Evolutionary conservation across 1,140 invertebrate species (phyloP).

Genomic region (Drosophila novamexicana): DNA sequence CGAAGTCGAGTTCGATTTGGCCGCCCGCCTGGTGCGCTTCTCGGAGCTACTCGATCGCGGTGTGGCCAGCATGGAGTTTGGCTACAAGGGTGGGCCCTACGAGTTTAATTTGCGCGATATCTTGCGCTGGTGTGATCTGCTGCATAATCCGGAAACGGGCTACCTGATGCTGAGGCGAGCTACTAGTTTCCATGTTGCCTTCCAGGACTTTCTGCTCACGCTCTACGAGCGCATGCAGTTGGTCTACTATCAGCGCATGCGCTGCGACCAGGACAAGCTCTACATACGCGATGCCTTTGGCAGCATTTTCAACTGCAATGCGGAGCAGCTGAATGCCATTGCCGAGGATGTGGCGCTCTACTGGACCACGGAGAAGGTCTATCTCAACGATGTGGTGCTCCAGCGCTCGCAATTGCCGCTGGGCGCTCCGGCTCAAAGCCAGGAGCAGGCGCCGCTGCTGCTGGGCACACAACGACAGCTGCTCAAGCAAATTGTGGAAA

Average conservation of each 20-base stretch:
- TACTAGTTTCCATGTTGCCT: slow-evolving; percentile 27
- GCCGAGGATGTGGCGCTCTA: slow-evolving; percentile 79
- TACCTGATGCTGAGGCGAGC: slow-evolving; percentile 41
- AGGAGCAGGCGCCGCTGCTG: slow-evolving; percentile 62
- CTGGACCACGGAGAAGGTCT: slow-evolving; percentile 76
- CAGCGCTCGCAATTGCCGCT: slow-evolving; percentile 42
- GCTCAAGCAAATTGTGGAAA: slow-evolving; percentile 77
- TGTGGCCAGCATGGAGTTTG: slow-evolving; percentile 88
- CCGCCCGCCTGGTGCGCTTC: slow-evolving; percentile 92
- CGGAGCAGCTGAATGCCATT: slow-evolving; percentile 59
- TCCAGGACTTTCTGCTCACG: slow-evolving; percentile 66
- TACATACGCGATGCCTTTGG: slow-evolving; percentile 75
- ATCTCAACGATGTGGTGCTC: slow-evolving; percentile 78
- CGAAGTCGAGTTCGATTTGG: slow-evolving; percentile 83
- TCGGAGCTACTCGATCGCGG: slow-evolving; percentile 90
- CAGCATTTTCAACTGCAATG: slow-evolving; percentile 70
- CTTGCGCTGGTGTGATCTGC: slow-evolving; percentile 94
- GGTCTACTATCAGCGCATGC: slow-evolving; percentile 83
- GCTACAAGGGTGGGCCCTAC: slow-evolving; percentile 93
- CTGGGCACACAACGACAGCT: slow-evolving; percentile 66
- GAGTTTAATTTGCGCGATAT: slow-evolving; percentile 99
- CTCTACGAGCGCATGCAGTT: slow-evolving; percentile 83
- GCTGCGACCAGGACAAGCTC: slow-evolving; percentile 74
- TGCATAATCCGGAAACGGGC: slow-evolving; percentile 67
- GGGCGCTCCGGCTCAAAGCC: slow-evolving; percentile 26